Conservation (phyloP, 2,888 invertebrate species). For the Boloria euphrosyne region DNA sequence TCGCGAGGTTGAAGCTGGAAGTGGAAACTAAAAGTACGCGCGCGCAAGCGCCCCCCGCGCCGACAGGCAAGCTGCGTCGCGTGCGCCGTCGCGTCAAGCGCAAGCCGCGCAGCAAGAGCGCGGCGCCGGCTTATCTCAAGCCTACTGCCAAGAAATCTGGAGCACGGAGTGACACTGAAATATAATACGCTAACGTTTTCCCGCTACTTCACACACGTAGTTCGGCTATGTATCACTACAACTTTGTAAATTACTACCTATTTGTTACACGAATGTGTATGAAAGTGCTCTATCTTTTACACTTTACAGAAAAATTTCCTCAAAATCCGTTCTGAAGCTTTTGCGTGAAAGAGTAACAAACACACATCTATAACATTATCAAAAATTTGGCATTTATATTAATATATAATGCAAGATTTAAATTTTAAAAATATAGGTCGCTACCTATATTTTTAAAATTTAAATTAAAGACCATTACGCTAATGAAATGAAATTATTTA, state of each 20-base stretch:
- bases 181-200: not conserved
- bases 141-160: conserved; percentile 60
- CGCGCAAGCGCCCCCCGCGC: conserved; percentile 52
- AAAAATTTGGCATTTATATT: too few species aligned
- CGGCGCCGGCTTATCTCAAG: conserved; percentile 61
- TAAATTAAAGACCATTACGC: too few species aligned
- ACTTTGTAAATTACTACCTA: not conserved
- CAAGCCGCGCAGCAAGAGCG: conserved; percentile 72
- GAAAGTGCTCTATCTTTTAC: too few species aligned
- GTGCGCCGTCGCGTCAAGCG: conserved; percentile 59
- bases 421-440: too few species aligned
- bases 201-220: too few species aligned
- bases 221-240: too few species aligned
- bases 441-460: too few species aligned
- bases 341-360: too few species aligned
- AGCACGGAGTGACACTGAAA: conserved; percentile 74
- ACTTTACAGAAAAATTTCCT: not conserved
- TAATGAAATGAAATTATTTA: too few species aligned
- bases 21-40: conserved; percentile 68
- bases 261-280: too few species aligned
- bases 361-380: too few species aligned
- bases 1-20: conserved; percentile 72
- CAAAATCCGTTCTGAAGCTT: too few species aligned
- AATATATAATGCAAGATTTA: not conserved
- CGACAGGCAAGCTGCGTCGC: conserved; percentile 59